Evolutionary conservation across 2,113 vertebrate genomes (phyloP), one percentile per base, ranked within the genome.

Genomic region (Hucho hucho): DNA sequence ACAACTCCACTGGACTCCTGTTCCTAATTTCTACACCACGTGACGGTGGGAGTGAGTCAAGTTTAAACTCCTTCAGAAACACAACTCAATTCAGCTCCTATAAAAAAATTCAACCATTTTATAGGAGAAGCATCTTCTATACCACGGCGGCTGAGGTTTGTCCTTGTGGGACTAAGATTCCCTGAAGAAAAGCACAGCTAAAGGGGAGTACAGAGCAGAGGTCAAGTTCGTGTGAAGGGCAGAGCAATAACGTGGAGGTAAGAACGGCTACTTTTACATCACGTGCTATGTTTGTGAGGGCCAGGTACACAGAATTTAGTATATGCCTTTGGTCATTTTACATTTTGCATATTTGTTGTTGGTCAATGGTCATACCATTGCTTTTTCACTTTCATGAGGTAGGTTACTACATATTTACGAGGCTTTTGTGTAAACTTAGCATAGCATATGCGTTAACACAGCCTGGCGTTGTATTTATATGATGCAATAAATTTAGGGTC

Each of bases 11-110:
- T 90, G 90, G 87, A 91, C 93, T 94, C 86, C 94, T 93, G 92
- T 89, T 93, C 89, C 91, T 89, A 93, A 92, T 94, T 92, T 92
- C 87, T 76, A 67, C 43, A 94, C 90, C 95, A 96, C 94, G 95
- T 95, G 94, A 95, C 66, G 69, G 92, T 92, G 93, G 93, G 94
- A 93, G 94, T 94, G 92, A 87, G 88, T 94, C 88, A 73, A 92
- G 86, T 92, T 94, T 95, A 92, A 93, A 94, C 93, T 95, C 92
- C 88, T 94, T 93, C 90, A 93, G 87, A 90, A 90, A 87, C 86
- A 58, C 82, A 82, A 82, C 89, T 81, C 81, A 92, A 92, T 91
- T 89, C 90, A 83, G 76, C 86, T 68, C 85, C 92, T 89, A 88
- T 81, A 86, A 90, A 88, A 89, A 88, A 90, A 88, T 87, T 77